A percentile compares a stretch with the other conserved stretches of the same genome.
phyloP scores from a whole-genome alignment of 37 sponge, comb jelly and placozoan species.

The Geodia barretti region DNA sequence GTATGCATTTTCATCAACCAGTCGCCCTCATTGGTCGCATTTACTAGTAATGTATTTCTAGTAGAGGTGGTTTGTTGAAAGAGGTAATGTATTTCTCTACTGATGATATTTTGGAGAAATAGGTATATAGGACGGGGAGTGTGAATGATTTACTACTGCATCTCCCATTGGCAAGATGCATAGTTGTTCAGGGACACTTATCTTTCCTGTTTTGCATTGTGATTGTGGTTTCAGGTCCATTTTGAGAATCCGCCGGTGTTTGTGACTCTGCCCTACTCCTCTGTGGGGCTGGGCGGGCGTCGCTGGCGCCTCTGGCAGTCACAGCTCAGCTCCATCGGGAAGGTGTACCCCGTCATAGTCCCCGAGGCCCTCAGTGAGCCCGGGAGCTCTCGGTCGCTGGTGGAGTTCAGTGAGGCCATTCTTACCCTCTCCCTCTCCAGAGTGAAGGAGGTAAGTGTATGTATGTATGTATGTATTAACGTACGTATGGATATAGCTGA shows the following conservation, averaged over 20 bases:
- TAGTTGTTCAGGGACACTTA: too few relatives aligned
- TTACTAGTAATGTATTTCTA: too few relatives aligned
- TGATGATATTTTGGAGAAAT: too few relatives aligned
- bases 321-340: conserved; percentile 65
- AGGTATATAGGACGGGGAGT: too few relatives aligned
- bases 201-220: too few relatives aligned
- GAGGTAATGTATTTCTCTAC: too few relatives aligned
- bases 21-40: too few relatives aligned
- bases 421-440: conserved; percentile 25
- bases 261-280: conserved; percentile 66
- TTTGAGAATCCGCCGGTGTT: conserved; percentile 69
- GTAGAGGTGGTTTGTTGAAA: too few relatives aligned
- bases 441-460: conserved; percentile 77
- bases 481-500: neutral
- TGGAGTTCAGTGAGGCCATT: conserved; percentile 41
- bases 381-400: conserved; percentile 10
- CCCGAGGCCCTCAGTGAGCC: conserved; percentile 47
- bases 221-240: conserved; percentile 43
- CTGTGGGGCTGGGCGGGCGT: conserved; percentile 52
- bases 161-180: too few relatives aligned
- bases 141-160: too few relatives aligned
- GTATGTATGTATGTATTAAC: neutral
- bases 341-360: conserved; percentile 62
- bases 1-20: too few relatives aligned
- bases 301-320: conserved; percentile 69